Conservation (phyloP, 2,888 invertebrate species). For the Hemaris fuciformis region DNA sequence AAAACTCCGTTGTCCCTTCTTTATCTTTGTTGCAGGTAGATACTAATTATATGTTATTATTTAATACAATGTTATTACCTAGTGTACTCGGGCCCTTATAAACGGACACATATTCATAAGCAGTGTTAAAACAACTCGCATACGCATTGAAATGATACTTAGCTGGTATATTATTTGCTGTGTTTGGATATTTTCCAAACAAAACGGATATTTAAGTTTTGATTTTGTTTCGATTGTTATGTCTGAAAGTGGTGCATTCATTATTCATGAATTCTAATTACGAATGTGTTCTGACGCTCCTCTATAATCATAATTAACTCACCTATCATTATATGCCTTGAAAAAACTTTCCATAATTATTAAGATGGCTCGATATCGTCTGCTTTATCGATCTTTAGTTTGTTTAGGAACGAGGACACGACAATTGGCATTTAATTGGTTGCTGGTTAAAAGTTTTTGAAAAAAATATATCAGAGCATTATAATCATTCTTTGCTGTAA, state of each 20-base stretch:
- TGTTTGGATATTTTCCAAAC: constrained; percentile 47
- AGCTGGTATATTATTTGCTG: constrained; percentile 54
- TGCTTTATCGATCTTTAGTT: constrained; percentile 39
- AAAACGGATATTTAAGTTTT: constrained; percentile 51
- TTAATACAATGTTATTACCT: constrained; percentile 75
- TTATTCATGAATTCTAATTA: constrained; percentile 67
- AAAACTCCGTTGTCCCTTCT: constrained; percentile 71
- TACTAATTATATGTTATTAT: constrained; percentile 79
- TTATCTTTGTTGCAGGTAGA: constrained; percentile 74
- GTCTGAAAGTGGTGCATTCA: constrained; percentile 49
- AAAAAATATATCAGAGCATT: not conserved
- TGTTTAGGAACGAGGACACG: constrained; percentile 11
- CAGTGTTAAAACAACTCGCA: constrained; percentile 54
- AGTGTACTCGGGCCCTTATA: constrained; percentile 58
- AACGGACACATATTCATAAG: constrained; percentile 53
- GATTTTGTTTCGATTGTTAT: constrained; percentile 56
- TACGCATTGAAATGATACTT: constrained; percentile 52
- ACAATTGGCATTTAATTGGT: not conserved
- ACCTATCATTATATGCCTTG: constrained; percentile 56
- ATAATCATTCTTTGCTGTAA: not conserved
- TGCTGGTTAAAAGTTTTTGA: not conserved
- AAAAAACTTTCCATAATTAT: constrained; percentile 56
- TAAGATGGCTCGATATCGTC: constrained; percentile 48
- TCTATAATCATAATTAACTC: constrained; percentile 57
- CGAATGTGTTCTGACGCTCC: constrained; percentile 47